Evolutionary conservation across 2,113 vertebrate genomes (phyloP), one percentile per base, ranked within the genome.

Genomic region (Poeciliopsis retropinna): DNA sequence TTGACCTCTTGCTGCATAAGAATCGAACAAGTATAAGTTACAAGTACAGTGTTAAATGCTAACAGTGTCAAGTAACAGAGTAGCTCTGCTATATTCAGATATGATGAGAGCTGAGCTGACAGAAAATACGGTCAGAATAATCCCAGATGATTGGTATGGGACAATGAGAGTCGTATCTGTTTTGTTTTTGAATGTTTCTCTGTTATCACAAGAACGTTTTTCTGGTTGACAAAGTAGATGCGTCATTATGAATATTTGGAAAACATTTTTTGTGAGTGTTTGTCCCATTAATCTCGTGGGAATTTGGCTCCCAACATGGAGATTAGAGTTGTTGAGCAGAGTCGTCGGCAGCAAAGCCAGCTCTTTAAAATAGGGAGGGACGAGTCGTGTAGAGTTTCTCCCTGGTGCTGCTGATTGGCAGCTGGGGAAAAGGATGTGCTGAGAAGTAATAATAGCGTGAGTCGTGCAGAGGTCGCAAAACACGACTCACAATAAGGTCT

Each of bases 51-150:
- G 60, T 63, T 72, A 71, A 61, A 79, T 81, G 82, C 39, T 81
- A 75, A 70, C 83, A 73, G 78, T 82, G 75, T 84, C 80, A 70
- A 81, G 75, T 90, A 79, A 75, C 85, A 86, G 54, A 62, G 69
- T n/a, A 75, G 29, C 76, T 75, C 87, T 81, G 82, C 87, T 88
- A 77, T 88, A 78, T 81, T 87, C 70, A 81, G 86, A 89, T 87
- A 80, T 63, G 73, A 25, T 81, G 77, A 87, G 76, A 82, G 81
- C 60, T 62, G 62, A 76, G 62, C 44, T 81, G 70, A 77, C 72
- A 86, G 74, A 60, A 74, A 39, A 66, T 64, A 15, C 39, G 27
- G 67, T 71, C 54, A 73, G 47, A 66, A 72, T 73, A 72, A 83
- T 83, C 68, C 41, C 73, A 34, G 11, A 63, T 37, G 67, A 30